phyloP scores from a whole-genome alignment of 2,797 vertebrate genomes.

The Microctenopoma lineatum region DNA sequence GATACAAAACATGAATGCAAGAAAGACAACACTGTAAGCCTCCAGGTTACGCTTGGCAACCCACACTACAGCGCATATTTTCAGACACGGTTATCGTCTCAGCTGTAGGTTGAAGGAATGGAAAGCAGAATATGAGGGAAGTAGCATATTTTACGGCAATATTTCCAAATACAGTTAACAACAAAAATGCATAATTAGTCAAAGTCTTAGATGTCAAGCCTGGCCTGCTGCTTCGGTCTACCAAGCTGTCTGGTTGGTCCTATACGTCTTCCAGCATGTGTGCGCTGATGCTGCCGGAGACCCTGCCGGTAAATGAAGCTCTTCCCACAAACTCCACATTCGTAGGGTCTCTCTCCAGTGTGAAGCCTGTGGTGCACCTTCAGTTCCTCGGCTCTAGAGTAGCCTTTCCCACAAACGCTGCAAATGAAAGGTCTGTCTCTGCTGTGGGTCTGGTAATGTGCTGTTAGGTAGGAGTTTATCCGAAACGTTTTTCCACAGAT shows the following conservation, averaged over 20 bases:
- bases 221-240: conserved; percentile 70
- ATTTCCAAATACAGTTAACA: conserved; percentile 28
- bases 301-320: conserved; percentile 80
- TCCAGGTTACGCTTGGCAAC: conserved; percentile 27
- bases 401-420: conserved; percentile 75
- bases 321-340: conserved; percentile 74
- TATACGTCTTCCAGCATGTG: conserved; percentile 70
- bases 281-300: conserved; percentile 77
- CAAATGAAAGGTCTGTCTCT: conserved; percentile 74
- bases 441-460: conserved; percentile 78
- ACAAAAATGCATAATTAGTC: conserved; percentile 10
- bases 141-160: conserved; percentile 41
- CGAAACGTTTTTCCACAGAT: conserved; percentile 76
- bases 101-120: conserved; percentile 34
- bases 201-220: conserved; percentile 47
- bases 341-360: conserved; percentile 77
- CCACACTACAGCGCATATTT: conserved; percentile 30
- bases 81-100: conserved; percentile 33
- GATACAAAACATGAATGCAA: conserved; percentile 52
- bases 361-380: conserved; percentile 79
- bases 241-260: conserved; percentile 77
- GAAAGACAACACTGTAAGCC: conserved; percentile 45
- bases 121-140: conserved; percentile 32
- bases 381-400: conserved; percentile 74
- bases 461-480: conserved; percentile 74